Evolutionary conservation across 2,888 invertebrate species (phyloP).

Genomic region (Corbicula japonica): DNA sequence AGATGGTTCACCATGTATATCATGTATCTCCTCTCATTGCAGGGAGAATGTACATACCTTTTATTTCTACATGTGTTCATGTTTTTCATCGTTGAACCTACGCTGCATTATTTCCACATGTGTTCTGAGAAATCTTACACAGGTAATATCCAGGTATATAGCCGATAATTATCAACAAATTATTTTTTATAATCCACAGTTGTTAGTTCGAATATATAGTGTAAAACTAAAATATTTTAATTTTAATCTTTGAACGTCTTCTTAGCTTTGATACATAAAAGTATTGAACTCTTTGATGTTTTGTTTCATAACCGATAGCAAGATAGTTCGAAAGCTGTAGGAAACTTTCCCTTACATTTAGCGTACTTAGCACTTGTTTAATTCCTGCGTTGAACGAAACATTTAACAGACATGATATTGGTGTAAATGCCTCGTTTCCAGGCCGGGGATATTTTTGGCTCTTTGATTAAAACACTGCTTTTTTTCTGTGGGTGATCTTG

Average conservation of each 20-base stretch:
- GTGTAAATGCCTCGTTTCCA: conserved; percentile 27
- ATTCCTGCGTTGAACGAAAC: not conserved
- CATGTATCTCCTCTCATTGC: too few species aligned
- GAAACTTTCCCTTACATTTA: conserved; percentile 1
- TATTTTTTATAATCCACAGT: conserved; percentile 27
- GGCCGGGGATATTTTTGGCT: conserved; percentile 34
- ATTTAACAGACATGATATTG: conserved; percentile 10
- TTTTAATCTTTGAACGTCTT: too few species aligned
- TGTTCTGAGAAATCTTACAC: conserved; percentile 1
- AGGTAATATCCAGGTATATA: conserved; percentile 27
- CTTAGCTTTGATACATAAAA: too few species aligned
- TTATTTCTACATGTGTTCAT: conserved; percentile 54
- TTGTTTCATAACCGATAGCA: conserved; percentile 10
- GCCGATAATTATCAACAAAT: conserved; percentile 2
- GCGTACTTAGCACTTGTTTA: conserved; percentile 5
- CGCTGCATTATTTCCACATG: conserved; percentile 15
- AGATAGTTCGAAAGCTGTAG: conserved; percentile 26
- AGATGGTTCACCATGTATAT: not conserved
- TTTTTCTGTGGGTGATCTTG: not conserved
- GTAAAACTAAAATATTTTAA: too few species aligned
- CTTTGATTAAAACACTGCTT: conserved; percentile 34
- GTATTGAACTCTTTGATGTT: conserved; percentile 13
- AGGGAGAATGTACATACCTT: conserved; percentile 35
- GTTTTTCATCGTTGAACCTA: conserved; percentile 39
- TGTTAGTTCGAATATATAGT: conserved; percentile 8